These are phyloP conservation scores for Agriopis leucophaearia DNA, from an alignment of 2,888 invertebrate genomes.

Conservation along the genomic window DNA sequence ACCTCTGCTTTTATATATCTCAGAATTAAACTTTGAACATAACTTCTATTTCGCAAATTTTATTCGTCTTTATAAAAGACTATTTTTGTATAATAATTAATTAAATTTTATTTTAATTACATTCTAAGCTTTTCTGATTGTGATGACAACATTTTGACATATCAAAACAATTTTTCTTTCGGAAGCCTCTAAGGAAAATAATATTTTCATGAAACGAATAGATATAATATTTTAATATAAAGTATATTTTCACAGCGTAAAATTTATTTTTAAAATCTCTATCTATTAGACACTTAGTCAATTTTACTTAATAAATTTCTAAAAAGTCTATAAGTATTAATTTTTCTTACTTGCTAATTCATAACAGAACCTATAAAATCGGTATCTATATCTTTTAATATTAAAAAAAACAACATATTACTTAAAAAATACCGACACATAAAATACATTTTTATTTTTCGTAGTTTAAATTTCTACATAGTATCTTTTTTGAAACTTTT, in stretches of 20 bases:
- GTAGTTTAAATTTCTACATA: neutral
- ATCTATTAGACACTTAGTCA: slow-evolving; percentile 38
- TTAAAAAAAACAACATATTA: too few species aligned
- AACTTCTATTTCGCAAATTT: slow-evolving; percentile 8
- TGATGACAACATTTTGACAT: slow-evolving; percentile 76
- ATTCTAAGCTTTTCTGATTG: slow-evolving; percentile 53
- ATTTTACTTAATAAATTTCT: slow-evolving; percentile 1
- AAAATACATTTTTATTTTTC: too few species aligned
- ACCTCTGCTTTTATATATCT: slow-evolving; percentile 57
- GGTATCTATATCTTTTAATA: too few species aligned
- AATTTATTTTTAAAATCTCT: slow-evolving; percentile 56
- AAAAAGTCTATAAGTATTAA: slow-evolving; percentile 7
- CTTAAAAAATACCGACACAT: too few species aligned
- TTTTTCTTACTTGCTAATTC: neutral
- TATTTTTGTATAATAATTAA: slow-evolving; percentile 13
- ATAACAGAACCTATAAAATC: too few species aligned
- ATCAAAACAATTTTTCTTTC: slow-evolving; percentile 69
- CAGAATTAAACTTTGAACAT: slow-evolving; percentile 1
- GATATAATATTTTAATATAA: slow-evolving; percentile 51
- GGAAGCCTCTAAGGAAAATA: slow-evolving; percentile 63
- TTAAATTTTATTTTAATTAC: neutral
- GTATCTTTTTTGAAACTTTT: neutral
- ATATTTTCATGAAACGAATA: slow-evolving; percentile 69
- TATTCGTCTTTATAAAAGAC: slow-evolving; percentile 31
- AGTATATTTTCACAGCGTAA: slow-evolving; percentile 60